A percentile compares a stretch with the other conserved stretches of the same genome.
These are phyloP conservation scores for Pagrus major DNA, from an alignment of 2,113 vertebrate genomes.

Conservation along the genomic window DNA sequence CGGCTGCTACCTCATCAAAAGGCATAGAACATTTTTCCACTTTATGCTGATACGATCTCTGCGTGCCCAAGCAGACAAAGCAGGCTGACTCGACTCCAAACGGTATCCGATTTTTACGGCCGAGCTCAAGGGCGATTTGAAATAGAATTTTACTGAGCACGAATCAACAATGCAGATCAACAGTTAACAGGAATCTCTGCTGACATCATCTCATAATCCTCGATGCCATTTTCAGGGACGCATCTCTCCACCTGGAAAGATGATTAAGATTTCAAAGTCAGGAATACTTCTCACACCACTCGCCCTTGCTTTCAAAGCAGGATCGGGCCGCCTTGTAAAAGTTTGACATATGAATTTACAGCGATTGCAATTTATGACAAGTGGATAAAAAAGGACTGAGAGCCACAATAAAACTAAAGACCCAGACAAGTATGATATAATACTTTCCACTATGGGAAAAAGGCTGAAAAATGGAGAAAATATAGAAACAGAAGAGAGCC, in stretches of 20 bases:
- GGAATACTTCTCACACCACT: constrained; percentile 42
- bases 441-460: constrained; percentile 51
- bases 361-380: constrained; percentile 61
- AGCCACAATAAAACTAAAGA: constrained; percentile 56
- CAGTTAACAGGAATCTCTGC: constrained; percentile 43
- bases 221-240: neutral
- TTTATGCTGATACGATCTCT: constrained; percentile 67
- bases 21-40: constrained; percentile 55
- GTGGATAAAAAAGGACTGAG: constrained; percentile 41
- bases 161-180: constrained; percentile 52
- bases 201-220: constrained; percentile 50
- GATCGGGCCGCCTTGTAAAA: constrained; percentile 31
- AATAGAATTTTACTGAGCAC: constrained; percentile 39
- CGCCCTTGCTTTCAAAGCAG: constrained; percentile 11
- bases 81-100: constrained; percentile 19
- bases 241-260: constrained; percentile 54
- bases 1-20: constrained; percentile 72
- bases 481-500: constrained; percentile 1
- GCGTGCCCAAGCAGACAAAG: constrained; percentile 43
- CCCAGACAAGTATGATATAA: constrained; percentile 62
- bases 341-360: constrained; percentile 54
- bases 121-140: constrained; percentile 34
- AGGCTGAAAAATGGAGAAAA: constrained; percentile 15
- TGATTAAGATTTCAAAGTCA: constrained; percentile 56
- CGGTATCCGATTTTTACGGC: constrained; percentile 16